Evolutionary conservation across 2,113 vertebrate genomes (phyloP).

Genomic region (Eulemur macaco): DNA sequence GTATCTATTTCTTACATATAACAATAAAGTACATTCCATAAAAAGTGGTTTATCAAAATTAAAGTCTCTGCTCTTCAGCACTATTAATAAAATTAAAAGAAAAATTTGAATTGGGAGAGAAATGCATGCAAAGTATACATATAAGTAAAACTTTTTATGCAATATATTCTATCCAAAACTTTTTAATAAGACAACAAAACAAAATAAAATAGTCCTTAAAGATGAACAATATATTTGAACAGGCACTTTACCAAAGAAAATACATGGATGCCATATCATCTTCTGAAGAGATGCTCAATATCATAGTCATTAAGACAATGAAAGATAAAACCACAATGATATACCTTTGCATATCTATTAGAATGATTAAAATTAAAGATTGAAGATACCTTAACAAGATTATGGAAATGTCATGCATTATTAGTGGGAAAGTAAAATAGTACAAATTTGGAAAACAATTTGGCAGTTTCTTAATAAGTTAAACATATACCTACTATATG

Average conservation of each 20-base stretch:
- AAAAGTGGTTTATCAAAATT: neutral
- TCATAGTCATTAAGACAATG: neutral
- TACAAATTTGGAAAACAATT: neutral
- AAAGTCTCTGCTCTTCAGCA: neutral
- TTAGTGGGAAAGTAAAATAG: neutral
- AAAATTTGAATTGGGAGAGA: neutral
- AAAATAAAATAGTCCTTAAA: neutral
- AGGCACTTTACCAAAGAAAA: neutral
- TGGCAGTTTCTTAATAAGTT: neutral
- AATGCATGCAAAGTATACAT: neutral
- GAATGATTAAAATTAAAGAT: neutral
- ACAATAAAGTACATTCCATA: neutral
- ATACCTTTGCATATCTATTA: neutral
- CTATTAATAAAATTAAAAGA: neutral
- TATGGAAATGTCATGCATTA: neutral
- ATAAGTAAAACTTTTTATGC: neutral
- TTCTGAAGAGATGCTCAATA: no score
- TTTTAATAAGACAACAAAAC: neutral
- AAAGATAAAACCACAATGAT: neutral
- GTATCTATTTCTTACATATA: neutral
- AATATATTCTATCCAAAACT: neutral
- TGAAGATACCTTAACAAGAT: neutral
- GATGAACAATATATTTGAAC: neutral
- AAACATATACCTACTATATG: neutral
- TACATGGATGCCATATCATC: neutral